Percentiles rank a stretch among this genome's conserved stretches.
phyloP scores from a whole-genome alignment of 37 sponge, comb jelly and placozoan genomes.

The Aphrocallistes beatrix region DNA sequence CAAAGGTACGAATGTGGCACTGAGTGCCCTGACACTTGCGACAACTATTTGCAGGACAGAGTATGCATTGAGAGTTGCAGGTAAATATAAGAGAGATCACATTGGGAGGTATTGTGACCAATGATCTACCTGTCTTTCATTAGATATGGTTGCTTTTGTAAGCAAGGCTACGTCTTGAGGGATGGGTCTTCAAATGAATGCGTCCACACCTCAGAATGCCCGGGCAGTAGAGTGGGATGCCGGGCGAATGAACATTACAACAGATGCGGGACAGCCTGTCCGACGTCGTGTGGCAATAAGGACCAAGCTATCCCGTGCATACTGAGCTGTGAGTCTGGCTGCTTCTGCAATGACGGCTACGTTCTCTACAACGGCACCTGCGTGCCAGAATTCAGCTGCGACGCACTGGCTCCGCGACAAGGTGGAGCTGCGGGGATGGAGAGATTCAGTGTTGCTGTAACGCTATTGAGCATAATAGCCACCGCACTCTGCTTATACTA shows the following conservation, averaged over 20 bases:
- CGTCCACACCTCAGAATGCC: neutral
- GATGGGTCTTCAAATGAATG: neutral
- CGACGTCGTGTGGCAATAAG: neutral
- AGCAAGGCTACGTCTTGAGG: neutral
- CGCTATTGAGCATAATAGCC: neutral
- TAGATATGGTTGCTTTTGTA: neutral
- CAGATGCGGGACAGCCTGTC: neutral
- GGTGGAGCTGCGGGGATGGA: neutral
- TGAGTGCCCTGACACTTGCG: conserved; percentile 3
- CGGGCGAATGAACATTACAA: neutral
- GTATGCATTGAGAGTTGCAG: neutral
- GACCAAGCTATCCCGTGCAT: neutral
- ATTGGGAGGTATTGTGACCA: neutral
- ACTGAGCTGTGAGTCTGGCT: neutral
- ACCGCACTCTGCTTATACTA: too few species aligned
- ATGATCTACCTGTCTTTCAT: neutral
- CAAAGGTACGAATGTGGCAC: conserved; percentile 1
- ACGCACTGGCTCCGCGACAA: neutral
- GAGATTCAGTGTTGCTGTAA: neutral
- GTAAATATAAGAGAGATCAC: neutral
- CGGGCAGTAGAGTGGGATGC: neutral
- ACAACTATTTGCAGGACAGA: neutral
- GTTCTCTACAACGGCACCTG: neutral
- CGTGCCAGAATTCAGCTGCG: neutral
- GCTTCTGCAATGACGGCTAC: conserved; percentile 1